Conservation (phyloP, 2,113 vertebrate genomes). For the Microcebus murinus region DNA sequence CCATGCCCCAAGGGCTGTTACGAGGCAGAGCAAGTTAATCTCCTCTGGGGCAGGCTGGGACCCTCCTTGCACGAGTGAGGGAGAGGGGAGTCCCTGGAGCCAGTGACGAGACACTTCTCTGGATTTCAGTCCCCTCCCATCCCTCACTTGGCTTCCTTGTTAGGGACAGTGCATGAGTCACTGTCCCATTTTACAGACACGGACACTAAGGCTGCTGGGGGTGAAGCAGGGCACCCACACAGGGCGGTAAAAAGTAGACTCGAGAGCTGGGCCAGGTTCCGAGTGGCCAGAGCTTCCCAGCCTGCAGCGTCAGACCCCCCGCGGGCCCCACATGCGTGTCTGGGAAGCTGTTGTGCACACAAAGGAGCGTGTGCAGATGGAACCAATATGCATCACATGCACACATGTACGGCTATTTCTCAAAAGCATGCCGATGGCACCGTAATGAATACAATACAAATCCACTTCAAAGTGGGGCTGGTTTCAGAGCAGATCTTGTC, state of each 20-base stretch:
- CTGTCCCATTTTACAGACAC: background rate
- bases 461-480: background rate
- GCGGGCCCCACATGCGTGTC: background rate
- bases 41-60: background rate
- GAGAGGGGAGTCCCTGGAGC: background rate
- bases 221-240: background rate
- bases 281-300: background rate
- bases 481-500: slow-evolving; percentile 18
- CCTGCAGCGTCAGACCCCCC: background rate
- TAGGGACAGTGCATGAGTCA: background rate
- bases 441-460: background rate
- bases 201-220: background rate
- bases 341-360: background rate
- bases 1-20: background rate
- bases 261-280: background rate
- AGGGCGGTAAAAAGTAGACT: background rate
- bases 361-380: background rate
- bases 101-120: background rate
- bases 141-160: background rate
- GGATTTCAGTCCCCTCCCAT: background rate
- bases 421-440: background rate
- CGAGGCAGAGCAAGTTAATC: fast-evolving
- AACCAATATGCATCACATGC: background rate
- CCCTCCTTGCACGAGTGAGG: background rate
- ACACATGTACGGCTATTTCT: background rate